Percentiles rank a stretch among this genome's conserved stretches.
Evolutionary conservation across 1,140 invertebrate genomes (phyloP).

Genomic region (Aricia agestis): DNA sequence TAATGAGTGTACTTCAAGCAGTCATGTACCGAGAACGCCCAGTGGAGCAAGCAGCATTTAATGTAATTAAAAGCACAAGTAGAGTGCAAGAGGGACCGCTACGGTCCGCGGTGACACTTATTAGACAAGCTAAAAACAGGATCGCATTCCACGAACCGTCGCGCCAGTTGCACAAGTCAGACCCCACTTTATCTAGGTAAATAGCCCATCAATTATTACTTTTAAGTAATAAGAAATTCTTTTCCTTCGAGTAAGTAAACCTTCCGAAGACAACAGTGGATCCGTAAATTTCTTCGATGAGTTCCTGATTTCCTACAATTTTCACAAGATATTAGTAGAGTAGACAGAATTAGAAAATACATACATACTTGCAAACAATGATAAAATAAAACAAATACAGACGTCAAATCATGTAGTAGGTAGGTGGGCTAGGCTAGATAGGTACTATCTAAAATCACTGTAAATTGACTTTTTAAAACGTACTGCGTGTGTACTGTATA

Average conservation of each 20-base stretch:
- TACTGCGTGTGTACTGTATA: neutral
- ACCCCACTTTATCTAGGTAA: slow-evolving; percentile 35
- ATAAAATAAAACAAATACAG: too few species aligned
- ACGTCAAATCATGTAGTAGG: too few species aligned
- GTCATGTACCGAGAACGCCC: slow-evolving; percentile 10
- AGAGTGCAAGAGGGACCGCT: slow-evolving; percentile 59
- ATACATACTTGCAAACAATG: too few species aligned
- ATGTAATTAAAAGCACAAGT: slow-evolving; percentile 65
- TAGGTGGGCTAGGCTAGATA: too few species aligned
- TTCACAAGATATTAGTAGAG: too few species aligned
- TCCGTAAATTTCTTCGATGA: neutral
- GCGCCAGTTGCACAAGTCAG: slow-evolving; percentile 39
- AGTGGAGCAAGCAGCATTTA: slow-evolving; percentile 19
- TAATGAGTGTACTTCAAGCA: slow-evolving; percentile 3
- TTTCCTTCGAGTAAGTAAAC: neutral
- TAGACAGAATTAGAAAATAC: too few species aligned
- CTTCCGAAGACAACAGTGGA: neutral
- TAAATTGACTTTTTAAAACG: too few species aligned
- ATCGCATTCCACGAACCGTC: slow-evolving; percentile 45
- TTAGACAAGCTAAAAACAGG: slow-evolving; percentile 46
- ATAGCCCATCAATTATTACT: slow-evolving; percentile 30
- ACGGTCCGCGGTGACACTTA: slow-evolving; percentile 57
- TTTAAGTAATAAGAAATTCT: neutral
- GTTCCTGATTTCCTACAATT: too few species aligned
- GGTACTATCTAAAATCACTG: too few species aligned